Base-by-base conservation (phyloP, 2,888 invertebrate genomes). In the Macrosoma leucophasiata region DNA sequence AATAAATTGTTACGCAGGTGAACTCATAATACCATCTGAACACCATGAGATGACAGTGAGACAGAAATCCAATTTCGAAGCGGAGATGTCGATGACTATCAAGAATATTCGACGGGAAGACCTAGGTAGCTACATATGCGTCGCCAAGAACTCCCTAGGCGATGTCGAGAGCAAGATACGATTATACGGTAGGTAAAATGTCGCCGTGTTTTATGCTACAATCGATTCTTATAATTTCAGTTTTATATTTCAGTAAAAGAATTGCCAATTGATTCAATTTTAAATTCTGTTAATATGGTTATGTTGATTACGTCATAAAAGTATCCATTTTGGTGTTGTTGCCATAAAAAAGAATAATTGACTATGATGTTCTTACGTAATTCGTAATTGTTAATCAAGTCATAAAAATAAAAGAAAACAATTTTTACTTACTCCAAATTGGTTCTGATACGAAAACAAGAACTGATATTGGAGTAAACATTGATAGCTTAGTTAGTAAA, bases 161-260 rank as follows among this genome's bases (percentile, higher is more conserved):
- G 95, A 94, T 58, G 93, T 94, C 27, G 95, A 95, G 65, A 93
- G 94, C 85, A 94, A 90, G 74, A 95, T 96, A 62, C 87, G 95
- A 54, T 85, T 96, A 52, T 95, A 96, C 68, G 95, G 96, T 95
- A 81, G 87, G 39, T 31, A 18, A 13, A 4, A 1, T 29, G 3
- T n/a, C n/a, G n/a, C n/a, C 5, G 17, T 17, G 7, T 6, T 24
- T 13, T 24, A 11, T 10, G 3, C 5, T 11, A 4, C 12, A 12
- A 24, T 17, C 7, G 17, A 7, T 6, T 13, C 20, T 21, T 29
- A 10, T n/a, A 18, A 6, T n/a, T 12, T 5, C 13, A n/a, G 5
- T 22, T 17, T 6, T 11, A 27, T 27, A 7, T 9, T 15, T 25
- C 13, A 6, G 17, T 5, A 5, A 5, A 17, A 17, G 7, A 17